These are phyloP conservation scores for Oryctolagus cuniculus DNA, from an alignment of 2,113 vertebrate species.

Conservation along the genomic window mOryCun1.1 NC_091434.1:160256001-160256500, in stretches of 20 bases:
- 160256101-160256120: not conserved
- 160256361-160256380: not conserved
- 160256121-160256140: not conserved
- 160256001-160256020: constrained; percentile 60
- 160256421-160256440: not conserved
- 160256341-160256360: not conserved
- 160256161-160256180: not conserved
- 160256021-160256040: constrained; percentile 20
- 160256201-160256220: not conserved
- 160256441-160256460: not conserved
- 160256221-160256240: not conserved
- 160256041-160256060: not conserved
- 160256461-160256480: not conserved
- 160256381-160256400: not conserved
- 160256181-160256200: not conserved
- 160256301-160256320: not conserved
- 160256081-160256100: constrained; percentile 11
- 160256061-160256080: not conserved
- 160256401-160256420: not conserved
- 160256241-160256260: not conserved
- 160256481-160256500: not conserved
- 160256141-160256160: not conserved
- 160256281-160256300: not conserved
- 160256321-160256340: not conserved
- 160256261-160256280: not conserved